Conservation (phyloP, 2,113 vertebrate species). For the Prionailurus viverrinus region DNA sequence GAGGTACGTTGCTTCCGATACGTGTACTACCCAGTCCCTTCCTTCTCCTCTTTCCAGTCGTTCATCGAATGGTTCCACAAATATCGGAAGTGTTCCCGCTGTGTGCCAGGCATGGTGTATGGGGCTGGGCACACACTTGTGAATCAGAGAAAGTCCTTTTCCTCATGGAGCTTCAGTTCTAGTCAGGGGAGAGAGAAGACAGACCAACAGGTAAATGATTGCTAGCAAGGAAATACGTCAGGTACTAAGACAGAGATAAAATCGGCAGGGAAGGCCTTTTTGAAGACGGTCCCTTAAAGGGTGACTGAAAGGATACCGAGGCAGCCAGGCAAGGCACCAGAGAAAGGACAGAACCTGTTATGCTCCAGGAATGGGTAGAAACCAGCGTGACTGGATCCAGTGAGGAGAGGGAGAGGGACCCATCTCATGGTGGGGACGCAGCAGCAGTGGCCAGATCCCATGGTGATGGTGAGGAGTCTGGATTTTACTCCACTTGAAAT, state of each 20-base stretch:
- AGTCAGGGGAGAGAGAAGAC: neutral
- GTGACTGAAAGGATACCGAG: neutral
- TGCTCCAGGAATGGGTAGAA: neutral
- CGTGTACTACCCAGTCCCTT: neutral
- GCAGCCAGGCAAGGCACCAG: neutral
- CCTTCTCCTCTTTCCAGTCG: neutral
- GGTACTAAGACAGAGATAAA: neutral
- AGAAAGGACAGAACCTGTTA: neutral
- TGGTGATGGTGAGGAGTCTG: neutral
- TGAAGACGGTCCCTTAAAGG: neutral
- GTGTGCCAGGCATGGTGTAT: neutral
- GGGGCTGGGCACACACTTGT: neutral
- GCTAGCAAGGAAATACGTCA: neutral
- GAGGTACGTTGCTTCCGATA: neutral
- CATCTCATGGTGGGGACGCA: neutral
- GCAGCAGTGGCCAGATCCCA: neutral
- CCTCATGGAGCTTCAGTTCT: neutral
- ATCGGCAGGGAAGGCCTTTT: neutral
- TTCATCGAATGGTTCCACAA: neutral
- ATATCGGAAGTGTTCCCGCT: neutral
- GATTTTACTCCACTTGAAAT: neutral
- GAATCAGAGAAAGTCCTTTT: neutral
- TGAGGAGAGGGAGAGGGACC: neutral
- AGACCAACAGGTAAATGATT: neutral
- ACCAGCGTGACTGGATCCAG: neutral